These are phyloP conservation scores for Drosophila tristis DNA, from an alignment of 1,140 invertebrate genomes.

Conservation along the genomic window DNA sequence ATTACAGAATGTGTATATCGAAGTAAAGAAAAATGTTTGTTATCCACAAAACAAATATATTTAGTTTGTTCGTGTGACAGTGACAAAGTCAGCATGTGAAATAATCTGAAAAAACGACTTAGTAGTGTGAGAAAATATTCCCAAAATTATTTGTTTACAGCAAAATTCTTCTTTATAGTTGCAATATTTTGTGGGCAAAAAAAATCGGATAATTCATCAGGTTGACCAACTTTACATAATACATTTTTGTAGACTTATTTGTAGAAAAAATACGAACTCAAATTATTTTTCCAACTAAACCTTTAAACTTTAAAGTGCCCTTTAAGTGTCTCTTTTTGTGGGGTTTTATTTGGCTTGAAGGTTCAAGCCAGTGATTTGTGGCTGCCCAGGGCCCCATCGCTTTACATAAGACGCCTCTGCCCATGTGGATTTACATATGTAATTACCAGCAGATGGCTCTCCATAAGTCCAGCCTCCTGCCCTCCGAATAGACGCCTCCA, in stretches of 20 bases:
- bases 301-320: neutral
- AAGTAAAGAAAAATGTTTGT: slow-evolving; percentile 42
- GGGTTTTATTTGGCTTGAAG: neutral
- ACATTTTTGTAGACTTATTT: too few relatives aligned
- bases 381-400: slow-evolving; percentile 30
- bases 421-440: slow-evolving; percentile 63
- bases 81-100: slow-evolving; percentile 20
- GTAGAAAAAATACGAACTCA: neutral
- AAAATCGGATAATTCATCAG: too few relatives aligned
- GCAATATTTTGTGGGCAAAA: slow-evolving; percentile 24
- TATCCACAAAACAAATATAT: slow-evolving; percentile 25
- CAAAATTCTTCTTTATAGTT: slow-evolving; percentile 4
- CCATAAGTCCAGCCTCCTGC: slow-evolving; percentile 35
- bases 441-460: slow-evolving; percentile 42
- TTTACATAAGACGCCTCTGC: slow-evolving; percentile 41
- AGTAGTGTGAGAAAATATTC: slow-evolving; percentile 17
- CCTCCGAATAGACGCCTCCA: slow-evolving; percentile 45
- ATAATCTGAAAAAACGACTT: slow-evolving; percentile 25
- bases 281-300: slow-evolving; percentile 4
- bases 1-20: slow-evolving; percentile 48
- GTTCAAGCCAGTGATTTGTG: slow-evolving; percentile 9
- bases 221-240: too few relatives aligned
- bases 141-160: neutral
- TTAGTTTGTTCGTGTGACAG: slow-evolving; percentile 4
- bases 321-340: slow-evolving; percentile 10